Base-by-base conservation (phyloP, 2,113 vertebrate species). In the Cebidichthys violaceus region DNA sequence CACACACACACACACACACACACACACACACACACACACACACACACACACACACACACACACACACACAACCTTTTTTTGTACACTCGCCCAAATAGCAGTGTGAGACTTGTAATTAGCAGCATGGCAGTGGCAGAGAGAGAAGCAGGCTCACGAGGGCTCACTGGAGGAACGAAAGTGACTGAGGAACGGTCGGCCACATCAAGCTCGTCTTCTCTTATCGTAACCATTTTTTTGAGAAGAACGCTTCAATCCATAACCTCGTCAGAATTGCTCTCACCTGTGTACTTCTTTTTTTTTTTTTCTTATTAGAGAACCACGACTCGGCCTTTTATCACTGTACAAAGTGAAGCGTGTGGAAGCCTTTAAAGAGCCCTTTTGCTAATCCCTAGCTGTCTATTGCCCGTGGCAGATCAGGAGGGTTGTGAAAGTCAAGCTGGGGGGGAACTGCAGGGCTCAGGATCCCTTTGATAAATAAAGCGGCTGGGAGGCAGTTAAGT, bases 401-500 rank as follows among this genome's bases (percentile, higher is more conserved):
- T 74, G 89, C 88, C 83, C 54, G 71, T 86, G 84, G 88, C 86
- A 86, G 79, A 87, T 88, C 79, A 87, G 75, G 52, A 66, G 73
- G 83, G 77, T 82, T 91, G 91, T 90, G 84, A 90, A 89, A 94
- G 88, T 85, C 84, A 87, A 87, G 88, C 80, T 75, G 43, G 76
- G 86, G 86, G 80, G 81, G 84, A 82, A 69, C 82, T 37, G 79
- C 41, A 20, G 15, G 15, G 80, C 88, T 90, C 83, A 86, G 77
- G 77, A 85, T 90, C 70, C 69, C 82, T 93, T 92, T 93, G 90
- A 93, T 91, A 89, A 89, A 90, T 84, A 85, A 92, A 91, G 90
- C 90, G 81, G 88, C 83, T 82, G 87, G 89, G 81, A 90, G 81
- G 83, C 78, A 73, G 73, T 79, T 90, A 89, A 90, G 74, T 88